Percentiles rank a stretch among this genome's conserved stretches.
phyloP scores from a whole-genome alignment of 2,113 vertebrate genomes.

The Otolemur garnettii region DNA sequence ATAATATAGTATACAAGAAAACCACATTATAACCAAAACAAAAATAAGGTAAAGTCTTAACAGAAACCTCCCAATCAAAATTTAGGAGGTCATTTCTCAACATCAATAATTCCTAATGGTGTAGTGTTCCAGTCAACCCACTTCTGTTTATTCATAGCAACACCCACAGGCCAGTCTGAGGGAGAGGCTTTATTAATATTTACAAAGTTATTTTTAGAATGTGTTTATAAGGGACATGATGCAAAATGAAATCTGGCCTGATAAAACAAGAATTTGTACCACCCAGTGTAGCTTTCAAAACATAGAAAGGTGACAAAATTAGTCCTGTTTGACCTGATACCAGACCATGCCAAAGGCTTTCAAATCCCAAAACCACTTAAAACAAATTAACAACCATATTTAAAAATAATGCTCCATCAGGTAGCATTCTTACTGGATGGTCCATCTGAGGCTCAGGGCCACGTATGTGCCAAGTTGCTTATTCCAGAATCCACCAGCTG shows the following conservation, averaged over 20 bases:
- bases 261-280: slow-evolving; percentile 21
- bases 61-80: slow-evolving; percentile 61
- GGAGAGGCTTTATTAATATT: slow-evolving; percentile 40
- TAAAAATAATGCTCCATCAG: not conserved
- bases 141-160: slow-evolving; percentile 11
- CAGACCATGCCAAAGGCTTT: not conserved
- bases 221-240: not conserved
- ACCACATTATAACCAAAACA: slow-evolving; percentile 63
- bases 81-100: slow-evolving; percentile 68
- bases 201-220: slow-evolving; percentile 34
- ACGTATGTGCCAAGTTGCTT: not conserved
- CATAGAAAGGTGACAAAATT: not conserved
- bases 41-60: slow-evolving; percentile 62
- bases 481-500: not conserved
- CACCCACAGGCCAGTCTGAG: not conserved
- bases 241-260: not conserved
- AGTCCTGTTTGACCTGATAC: not conserved
- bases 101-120: slow-evolving; percentile 35
- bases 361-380: slow-evolving; percentile 35
- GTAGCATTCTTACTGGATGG: not conserved
- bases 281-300: not conserved
- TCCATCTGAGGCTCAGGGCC: not conserved
- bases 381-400: slow-evolving; percentile 38
- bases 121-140: slow-evolving; percentile 33
- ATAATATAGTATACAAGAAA: slow-evolving; percentile 68